phyloP scores from a whole-genome alignment of 2,113 vertebrate genomes.

The Hypomesus transpacificus region DNA sequence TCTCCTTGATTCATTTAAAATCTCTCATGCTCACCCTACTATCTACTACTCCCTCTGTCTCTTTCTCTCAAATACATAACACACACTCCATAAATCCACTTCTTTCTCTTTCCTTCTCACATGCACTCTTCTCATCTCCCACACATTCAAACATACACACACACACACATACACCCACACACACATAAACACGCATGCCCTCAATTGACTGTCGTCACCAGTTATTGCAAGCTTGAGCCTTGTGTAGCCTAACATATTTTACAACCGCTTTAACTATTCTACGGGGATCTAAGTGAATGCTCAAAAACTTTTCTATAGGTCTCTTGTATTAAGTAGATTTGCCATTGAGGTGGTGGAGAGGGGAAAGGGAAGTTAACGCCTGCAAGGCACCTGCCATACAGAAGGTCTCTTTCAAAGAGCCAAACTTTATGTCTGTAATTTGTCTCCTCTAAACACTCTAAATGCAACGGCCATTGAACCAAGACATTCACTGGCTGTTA shows the following conservation, averaged over 20 bases:
- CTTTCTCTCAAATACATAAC: not conserved
- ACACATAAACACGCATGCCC: slow-evolving; percentile 20
- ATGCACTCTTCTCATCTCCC: not conserved
- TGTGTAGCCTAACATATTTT: slow-evolving; percentile 54
- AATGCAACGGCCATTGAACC: slow-evolving; percentile 48
- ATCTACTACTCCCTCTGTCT: slow-evolving; percentile 5
- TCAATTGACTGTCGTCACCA: slow-evolving; percentile 62
- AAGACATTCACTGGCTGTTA: slow-evolving; percentile 41
- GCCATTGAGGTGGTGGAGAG: slow-evolving; percentile 16
- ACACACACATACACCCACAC: slow-evolving; percentile 38
- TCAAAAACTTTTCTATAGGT: slow-evolving; percentile 55
- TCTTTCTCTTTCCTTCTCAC: not conserved
- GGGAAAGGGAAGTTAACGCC: slow-evolving; percentile 51
- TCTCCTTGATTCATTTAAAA: not conserved
- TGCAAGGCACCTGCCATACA: slow-evolving; percentile 62
- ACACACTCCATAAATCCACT: too few species aligned
- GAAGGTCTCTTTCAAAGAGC: slow-evolving; percentile 64
- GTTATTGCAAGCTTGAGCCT: slow-evolving; percentile 49
- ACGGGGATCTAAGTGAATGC: slow-evolving; percentile 54
- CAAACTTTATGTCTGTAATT: slow-evolving; percentile 68
- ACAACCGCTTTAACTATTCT: slow-evolving; percentile 59
- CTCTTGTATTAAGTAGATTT: slow-evolving; percentile 23
- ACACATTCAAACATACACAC: slow-evolving; percentile 18
- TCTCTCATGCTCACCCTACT: too few species aligned
- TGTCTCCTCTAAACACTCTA: slow-evolving; percentile 63